Base-by-base conservation (phyloP, 2,888 invertebrate genomes). In the Drosophila mimetica region DNA sequence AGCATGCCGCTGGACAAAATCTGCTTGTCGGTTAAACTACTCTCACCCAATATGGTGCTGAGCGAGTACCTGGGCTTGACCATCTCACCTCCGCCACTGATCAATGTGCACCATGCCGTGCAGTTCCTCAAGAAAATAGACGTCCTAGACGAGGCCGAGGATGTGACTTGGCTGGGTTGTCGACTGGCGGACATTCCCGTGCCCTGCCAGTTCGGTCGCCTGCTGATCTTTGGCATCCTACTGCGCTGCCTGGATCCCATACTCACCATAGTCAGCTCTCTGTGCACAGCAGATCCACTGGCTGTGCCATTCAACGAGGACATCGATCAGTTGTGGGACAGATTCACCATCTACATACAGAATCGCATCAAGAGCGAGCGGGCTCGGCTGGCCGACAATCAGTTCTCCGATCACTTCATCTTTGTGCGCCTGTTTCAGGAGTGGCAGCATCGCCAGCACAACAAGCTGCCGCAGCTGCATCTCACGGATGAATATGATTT, bases 171-270 rank as follows among this genome's bases (percentile, higher is more conserved):
- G 76, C 47, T 89, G 20, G 98, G 98, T 0, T 95, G 95, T 69
- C 96, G 98, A 84, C 92, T 99, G 44, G 92, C 97, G 6, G 97
- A 98, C 89, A 92, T 99, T 44, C 97, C 98, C 0, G 93, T 98
- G 2, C 97, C 98, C 76, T 98, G 98, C 0, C 95, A 96, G 76
- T 92, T 97, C 9, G 98, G 97, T 0, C 98, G 98, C 91, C 96
- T 97, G 94, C 92, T 99, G 70, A 92, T 99, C 1, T 97, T 97
- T 90, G 95, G 97, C 2, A 95, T 97, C 50, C 95, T 98, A 0
- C 93, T 99, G 78, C 97, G 97, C 91, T 99, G 99, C 90, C 92
- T 99, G 25, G 97, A 98, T 91, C 99, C 99, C 1, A 94, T 99
- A 16, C 92, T 99, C 64, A 98, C 98, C 2, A 95, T 99, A 54